Percentiles rank a stretch among this genome's conserved stretches.
Conservation (phyloP, 2,113 vertebrate species). For the Tonatia bakeri region DNA sequence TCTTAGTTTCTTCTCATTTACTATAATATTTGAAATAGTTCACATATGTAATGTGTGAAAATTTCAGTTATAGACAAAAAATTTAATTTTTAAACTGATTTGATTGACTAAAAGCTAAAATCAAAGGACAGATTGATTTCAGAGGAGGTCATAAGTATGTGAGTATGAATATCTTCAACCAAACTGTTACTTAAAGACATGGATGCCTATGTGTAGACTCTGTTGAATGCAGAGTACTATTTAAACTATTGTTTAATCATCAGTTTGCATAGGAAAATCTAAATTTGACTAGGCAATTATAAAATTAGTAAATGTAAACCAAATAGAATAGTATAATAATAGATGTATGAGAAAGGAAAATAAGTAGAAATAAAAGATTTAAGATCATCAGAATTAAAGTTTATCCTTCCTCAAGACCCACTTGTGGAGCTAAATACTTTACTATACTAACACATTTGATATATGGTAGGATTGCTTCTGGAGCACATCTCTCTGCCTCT, state of each 20-base stretch:
- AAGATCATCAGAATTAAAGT: not conserved
- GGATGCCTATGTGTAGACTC: not conserved
- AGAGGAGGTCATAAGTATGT: not conserved
- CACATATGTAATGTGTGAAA: not conserved
- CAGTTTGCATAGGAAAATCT: not conserved
- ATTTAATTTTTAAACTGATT: not conserved
- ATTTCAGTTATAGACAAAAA: not conserved
- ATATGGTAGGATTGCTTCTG: not conserved
- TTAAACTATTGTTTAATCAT: not conserved
- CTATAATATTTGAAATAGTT: not conserved
- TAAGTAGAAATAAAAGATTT: not conserved
- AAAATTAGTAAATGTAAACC: not conserved
- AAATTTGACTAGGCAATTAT: not conserved
- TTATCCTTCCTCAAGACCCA: not conserved
- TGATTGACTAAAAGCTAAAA: not conserved
- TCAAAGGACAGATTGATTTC: not conserved
- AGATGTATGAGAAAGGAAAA: not conserved
- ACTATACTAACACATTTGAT: not conserved
- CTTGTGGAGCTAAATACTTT: not conserved
- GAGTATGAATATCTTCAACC: not conserved
- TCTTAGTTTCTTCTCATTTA: not conserved
- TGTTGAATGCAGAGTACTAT: not conserved
- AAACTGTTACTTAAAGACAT: not conserved
- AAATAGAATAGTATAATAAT: not conserved
- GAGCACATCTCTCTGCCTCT: not conserved